These are phyloP conservation scores for Anoplopoma fimbria DNA, from an alignment of 2,113 vertebrate genomes.

Conservation along the genomic window DNA sequence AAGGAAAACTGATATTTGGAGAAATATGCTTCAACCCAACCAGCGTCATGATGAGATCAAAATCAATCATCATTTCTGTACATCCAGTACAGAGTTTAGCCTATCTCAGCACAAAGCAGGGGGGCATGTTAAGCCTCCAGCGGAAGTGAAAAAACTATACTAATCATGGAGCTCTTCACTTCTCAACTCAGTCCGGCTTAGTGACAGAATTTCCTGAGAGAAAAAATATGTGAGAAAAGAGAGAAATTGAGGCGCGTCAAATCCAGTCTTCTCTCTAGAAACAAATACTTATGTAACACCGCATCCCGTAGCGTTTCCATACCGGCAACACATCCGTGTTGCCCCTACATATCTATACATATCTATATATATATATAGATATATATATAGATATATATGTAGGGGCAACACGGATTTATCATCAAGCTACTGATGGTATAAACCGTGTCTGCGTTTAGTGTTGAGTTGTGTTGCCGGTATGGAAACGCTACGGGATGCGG, in stretches of 20 bases:
- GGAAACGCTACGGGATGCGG: neutral
- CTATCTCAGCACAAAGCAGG: neutral
- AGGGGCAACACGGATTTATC: too few relatives aligned
- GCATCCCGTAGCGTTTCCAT: constrained; percentile 4
- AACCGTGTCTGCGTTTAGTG: constrained; percentile 11
- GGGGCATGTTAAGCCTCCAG: neutral
- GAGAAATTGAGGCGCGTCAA: neutral
- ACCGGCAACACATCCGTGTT: neutral
- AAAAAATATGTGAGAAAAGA: neutral
- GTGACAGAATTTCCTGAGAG: constrained; percentile 8
- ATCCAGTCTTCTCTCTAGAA: neutral
- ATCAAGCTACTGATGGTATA: constrained; percentile 5
- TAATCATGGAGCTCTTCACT: neutral
- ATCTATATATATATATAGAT: too few relatives aligned
- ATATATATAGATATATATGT: too few relatives aligned
- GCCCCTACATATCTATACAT: neutral
- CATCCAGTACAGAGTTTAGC: neutral
- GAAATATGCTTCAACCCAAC: neutral
- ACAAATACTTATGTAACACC: neutral
- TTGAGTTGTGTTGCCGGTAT: constrained; percentile 3
- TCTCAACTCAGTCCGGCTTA: constrained; percentile 9
- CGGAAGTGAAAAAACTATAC: constrained; percentile 8
- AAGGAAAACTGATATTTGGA: neutral
- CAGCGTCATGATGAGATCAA: neutral
- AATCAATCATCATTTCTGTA: neutral